A percentile compares a stretch with the other conserved stretches of the same genome.
Evolutionary conservation across 2,797 vertebrate species (phyloP).

Genomic region (Nothura maculosa): DNA sequence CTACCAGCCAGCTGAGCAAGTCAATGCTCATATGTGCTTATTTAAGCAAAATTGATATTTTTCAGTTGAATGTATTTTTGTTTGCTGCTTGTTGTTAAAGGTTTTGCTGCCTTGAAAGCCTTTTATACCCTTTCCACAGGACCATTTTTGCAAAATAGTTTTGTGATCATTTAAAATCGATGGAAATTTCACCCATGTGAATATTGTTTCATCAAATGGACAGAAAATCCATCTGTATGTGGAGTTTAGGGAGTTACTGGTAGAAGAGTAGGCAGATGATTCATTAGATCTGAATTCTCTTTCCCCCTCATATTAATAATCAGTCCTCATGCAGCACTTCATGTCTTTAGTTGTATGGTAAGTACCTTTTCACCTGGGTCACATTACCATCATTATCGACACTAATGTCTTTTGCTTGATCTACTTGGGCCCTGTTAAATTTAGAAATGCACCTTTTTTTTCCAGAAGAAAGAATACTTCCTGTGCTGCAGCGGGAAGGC

Average conservation of each 20-base stretch:
- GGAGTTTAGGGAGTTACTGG: not conserved
- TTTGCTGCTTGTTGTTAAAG: not conserved
- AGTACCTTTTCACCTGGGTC: not conserved
- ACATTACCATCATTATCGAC: not conserved
- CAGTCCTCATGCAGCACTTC: not conserved
- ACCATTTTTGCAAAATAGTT: not conserved
- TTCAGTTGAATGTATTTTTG: not conserved
- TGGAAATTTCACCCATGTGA: not conserved
- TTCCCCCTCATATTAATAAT: not conserved
- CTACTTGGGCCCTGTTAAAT: not conserved
- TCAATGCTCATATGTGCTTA: not conserved
- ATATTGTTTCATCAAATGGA: not conserved
- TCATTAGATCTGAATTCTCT: not conserved
- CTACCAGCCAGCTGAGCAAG: not conserved
- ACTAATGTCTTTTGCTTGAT: not conserved
- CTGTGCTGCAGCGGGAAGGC: accelerated
- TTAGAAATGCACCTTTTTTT: not conserved
- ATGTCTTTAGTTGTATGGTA: not conserved
- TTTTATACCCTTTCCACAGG: not conserved
- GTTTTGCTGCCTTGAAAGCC: not conserved
- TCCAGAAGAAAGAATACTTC: not conserved
- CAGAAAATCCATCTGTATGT: not conserved
- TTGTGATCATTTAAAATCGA: not conserved
- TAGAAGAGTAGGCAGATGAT: not conserved
- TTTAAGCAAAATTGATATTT: not conserved